Evolutionary conservation across 2,888 invertebrate genomes (phyloP).

Genomic region (Netelia fuscicornis): DNA sequence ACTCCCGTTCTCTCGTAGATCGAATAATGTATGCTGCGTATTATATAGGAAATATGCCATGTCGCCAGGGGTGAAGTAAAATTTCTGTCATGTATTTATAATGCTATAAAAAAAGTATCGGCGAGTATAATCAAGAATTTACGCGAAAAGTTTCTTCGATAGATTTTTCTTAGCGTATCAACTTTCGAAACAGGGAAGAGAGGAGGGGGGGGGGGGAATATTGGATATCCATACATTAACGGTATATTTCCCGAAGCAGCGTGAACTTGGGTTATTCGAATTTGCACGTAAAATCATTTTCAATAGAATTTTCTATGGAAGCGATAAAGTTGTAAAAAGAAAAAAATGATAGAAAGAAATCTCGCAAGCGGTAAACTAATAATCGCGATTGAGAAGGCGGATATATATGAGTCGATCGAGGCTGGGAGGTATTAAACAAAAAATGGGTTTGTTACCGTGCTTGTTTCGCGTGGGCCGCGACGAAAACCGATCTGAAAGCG

Average conservation of each 20-base stretch:
- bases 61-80: constrained; percentile 27
- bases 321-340: neutral
- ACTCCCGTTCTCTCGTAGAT: neutral
- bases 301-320: neutral
- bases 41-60: constrained; percentile 26
- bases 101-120: neutral
- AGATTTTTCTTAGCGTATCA: neutral
- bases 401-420: neutral
- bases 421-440: neutral
- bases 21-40: constrained; percentile 14
- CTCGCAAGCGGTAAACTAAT: neutral
- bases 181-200: neutral
- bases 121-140: constrained; percentile 24
- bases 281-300: neutral
- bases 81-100: constrained; percentile 27
- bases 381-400: neutral
- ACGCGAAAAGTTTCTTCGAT: constrained; percentile 11
- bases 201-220: neutral
- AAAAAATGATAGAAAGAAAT: neutral
- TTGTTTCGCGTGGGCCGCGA: neutral
- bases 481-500: neutral
- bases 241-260: neutral
- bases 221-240: neutral
- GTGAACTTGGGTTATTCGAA: neutral
- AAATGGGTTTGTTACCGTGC: neutral